These are phyloP conservation scores for Pherbina coryleti DNA, from an alignment of 2,888 invertebrate genomes.

Conservation along the genomic window DNA sequence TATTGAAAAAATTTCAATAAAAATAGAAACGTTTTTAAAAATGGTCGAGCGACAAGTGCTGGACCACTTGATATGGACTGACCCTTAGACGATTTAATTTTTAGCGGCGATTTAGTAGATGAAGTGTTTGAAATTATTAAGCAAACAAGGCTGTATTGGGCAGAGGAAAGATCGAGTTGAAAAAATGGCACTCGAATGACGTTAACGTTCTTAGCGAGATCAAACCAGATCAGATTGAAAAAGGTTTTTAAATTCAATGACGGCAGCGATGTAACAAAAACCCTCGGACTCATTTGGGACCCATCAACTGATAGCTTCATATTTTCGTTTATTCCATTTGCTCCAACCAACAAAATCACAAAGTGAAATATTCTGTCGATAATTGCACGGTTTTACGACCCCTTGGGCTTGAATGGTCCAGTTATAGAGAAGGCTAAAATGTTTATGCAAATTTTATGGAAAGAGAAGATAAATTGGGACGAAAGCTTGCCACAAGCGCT, in stretches of 20 bases:
- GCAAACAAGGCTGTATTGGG: constrained; percentile 9
- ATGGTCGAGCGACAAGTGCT: no score
- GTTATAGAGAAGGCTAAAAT: constrained; percentile 28
- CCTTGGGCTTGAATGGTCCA: background rate
- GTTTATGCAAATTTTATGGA: constrained; percentile 39
- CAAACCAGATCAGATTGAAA: constrained; percentile 6
- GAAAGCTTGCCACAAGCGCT: no score
- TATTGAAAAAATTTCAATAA: no score
- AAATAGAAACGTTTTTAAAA: no score
- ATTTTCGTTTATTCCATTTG: no score
- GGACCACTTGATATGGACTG: constrained; percentile 26
- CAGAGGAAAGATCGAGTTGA: constrained; percentile 27
- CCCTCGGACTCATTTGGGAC: no score
- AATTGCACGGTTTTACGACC: background rate
- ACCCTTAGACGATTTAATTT: constrained; percentile 41
- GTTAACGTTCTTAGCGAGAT: constrained; percentile 3
- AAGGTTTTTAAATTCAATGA: background rate
- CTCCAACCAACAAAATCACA: no score
- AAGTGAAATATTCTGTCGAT: background rate
- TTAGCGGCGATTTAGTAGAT: constrained; percentile 13
- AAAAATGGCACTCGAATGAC: constrained; percentile 37
- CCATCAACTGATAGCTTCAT: no score
- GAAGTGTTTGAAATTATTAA: constrained; percentile 22
- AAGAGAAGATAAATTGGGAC: constrained; percentile 37
- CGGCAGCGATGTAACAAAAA: no score